Evolutionary conservation across 2,888 invertebrate species (phyloP).

Genomic region (Cosmia trapezina): DNA sequence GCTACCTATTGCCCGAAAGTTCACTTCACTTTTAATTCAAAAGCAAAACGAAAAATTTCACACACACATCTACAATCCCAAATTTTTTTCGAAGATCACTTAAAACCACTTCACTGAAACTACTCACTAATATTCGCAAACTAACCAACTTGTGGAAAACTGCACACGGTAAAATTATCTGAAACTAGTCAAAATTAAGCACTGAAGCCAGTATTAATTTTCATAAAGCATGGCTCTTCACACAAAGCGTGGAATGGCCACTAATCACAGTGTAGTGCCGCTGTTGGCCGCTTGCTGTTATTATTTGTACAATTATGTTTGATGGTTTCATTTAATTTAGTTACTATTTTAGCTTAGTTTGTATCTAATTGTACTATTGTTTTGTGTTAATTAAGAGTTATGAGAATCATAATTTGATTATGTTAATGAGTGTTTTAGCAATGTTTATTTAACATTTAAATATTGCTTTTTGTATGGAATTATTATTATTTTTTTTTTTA

Average conservation of each 20-base stretch:
- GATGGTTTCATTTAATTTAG: slow-evolving; percentile 44
- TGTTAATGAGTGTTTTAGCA: background rate
- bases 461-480: background rate
- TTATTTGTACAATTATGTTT: slow-evolving; percentile 45
- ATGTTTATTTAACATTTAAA: background rate
- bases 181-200: slow-evolving; percentile 26
- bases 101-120: background rate
- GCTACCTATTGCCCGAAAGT: background rate
- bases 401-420: slow-evolving; percentile 4
- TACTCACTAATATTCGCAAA: slow-evolving; percentile 9
- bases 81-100: background rate
- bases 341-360: slow-evolving; percentile 31
- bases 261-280: slow-evolving; percentile 39
- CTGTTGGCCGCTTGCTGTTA: slow-evolving; percentile 14
- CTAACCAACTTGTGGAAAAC: background rate
- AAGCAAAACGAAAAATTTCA: background rate
- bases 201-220: slow-evolving; percentile 44
- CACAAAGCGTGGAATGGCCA: slow-evolving; percentile 39
- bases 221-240: slow-evolving; percentile 46
- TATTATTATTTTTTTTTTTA: too few relatives aligned
- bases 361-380: background rate
- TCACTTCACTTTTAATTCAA: background rate
- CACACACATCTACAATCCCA: background rate
- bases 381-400: slow-evolving; percentile 26
- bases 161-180: slow-evolving; percentile 13